These are phyloP conservation scores for Dermochelys coriacea DNA, from an alignment of 2,797 vertebrate genomes.

Conservation along the genomic window DNA sequence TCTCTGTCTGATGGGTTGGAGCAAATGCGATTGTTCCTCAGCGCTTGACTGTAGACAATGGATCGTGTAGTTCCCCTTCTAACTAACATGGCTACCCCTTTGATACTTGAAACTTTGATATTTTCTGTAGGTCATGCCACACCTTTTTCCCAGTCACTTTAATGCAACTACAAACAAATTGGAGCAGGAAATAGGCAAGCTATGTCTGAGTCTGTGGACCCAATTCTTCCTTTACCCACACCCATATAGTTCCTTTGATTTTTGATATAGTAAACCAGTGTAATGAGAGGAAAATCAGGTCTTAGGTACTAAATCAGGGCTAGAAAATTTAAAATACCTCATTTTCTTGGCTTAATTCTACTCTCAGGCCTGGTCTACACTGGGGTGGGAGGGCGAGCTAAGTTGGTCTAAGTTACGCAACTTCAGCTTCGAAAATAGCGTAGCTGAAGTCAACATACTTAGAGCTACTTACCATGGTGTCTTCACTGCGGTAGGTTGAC, in stretches of 20 bases:
- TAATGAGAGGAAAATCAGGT: neutral
- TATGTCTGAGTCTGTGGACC: neutral
- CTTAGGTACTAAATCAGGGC: neutral
- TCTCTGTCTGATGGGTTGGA: no score
- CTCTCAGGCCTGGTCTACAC: neutral
- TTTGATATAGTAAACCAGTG: neutral
- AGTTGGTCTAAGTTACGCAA: no score
- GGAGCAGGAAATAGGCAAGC: conserved; percentile 25
- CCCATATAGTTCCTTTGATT: neutral
- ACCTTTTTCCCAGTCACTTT: neutral
- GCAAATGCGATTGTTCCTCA: no score
- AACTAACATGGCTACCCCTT: no score
- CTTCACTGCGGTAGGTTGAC: no score
- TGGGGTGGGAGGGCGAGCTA: no score
- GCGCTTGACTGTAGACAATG: no score
- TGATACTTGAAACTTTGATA: conserved; percentile 22
- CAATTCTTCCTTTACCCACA: conserved; percentile 18
- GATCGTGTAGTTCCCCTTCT: no score
- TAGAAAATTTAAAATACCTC: neutral
- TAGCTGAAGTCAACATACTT: no score
- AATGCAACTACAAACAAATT: neutral
- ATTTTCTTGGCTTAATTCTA: neutral
- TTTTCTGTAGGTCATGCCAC: conserved; percentile 50
- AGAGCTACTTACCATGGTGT: no score
- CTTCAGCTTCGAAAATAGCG: no score